Base-by-base conservation (phyloP, 2,113 vertebrate genomes). In the Rhynchomys soricoides region DNA sequence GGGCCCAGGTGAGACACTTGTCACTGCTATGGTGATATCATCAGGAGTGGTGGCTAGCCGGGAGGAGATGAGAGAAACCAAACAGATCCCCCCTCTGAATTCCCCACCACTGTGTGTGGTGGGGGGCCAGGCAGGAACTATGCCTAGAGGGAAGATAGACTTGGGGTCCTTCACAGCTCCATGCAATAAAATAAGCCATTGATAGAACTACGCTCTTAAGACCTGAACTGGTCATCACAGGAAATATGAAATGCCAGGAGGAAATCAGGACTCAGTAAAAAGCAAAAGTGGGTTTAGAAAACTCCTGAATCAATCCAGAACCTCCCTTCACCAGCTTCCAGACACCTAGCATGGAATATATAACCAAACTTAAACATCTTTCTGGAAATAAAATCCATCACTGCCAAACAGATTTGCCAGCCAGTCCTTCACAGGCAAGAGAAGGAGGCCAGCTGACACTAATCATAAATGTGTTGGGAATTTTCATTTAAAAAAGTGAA, bases 1-100 rank as follows among this genome's bases (percentile, higher is more conserved):
- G n/a, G 26, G 2, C 29, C 89, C 95, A 97, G 97, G 97, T 98
- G 55, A 97, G 97, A 82, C 29, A 19, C 15, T 7, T 4, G 34
- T 6, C 17, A 19, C 15, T 7, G 59, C 70, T 6, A 17, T 7
- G 19, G 37, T 50, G 7, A 52, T 26, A 2, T 48, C 40, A 29
- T 37, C 24, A 1, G 31, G 78, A 70, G 0, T 1, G 31, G 34
- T 2, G 29, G 37, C 6, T 6, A n/a, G 3, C 21, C 2, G 26
- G 15, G 1, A 31, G 34, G 57, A 0, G 11, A 26, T 9, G 1
- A 15, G n/a, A 29, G 45, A 52, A 43, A 0, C 43, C 57, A 75
- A 31, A 6, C 7, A n/a, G 10, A 9, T n/a, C 0, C 2, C 74
- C 19, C 15, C 73, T 45, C 16, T 19, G 22, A 34, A 21, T 8